Base-by-base conservation (phyloP, 2,888 invertebrate species). In the Aplocera efformata region DNA sequence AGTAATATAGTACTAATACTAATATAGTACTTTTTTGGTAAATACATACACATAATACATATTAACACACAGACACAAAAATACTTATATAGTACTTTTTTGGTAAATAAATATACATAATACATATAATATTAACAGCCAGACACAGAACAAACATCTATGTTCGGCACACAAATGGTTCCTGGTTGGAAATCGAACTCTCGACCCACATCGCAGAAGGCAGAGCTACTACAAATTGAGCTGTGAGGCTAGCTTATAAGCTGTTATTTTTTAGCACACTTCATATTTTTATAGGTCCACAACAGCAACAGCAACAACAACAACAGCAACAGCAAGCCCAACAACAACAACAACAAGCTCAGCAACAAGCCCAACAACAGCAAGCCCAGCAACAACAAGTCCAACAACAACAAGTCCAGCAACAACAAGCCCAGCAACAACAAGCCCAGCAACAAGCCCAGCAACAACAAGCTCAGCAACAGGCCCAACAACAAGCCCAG, bases 321-420 rank as follows among this genome's bases (percentile, higher is more conserved):
- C 80, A 78, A 46, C 50, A 79, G n/a, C 80, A 85, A 11, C 46
- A 48, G 6, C 48, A 54, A 7, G 50, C 50, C 1, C 58, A 58
- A 29, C 58, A 58, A 33, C 50, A 50, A 59, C 72, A 71, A 7
- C 69, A 69, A 30, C 70, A 65, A 10, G 42, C 31, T 48, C 65
- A 50, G 10, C 39, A 37, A 13, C 31, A 36, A 17, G 3, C 2
- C 2, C 13, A 17, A 17, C 58, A 59, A 9, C 73, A 68, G 13
- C 88, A 90, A 42, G 77, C 79, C 13, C 73, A 79, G 3, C 79
- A 81, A 50, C 84, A 84, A 42, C 81, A 79, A 48, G 55, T 81
- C 22, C 82, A 88, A 54, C 13, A 88, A 11, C 46, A 48, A 6
- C 48, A 54, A 7, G 51, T 50, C 2, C 88, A 82, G 26, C 80